A percentile compares a stretch with the other conserved stretches of the same genome.
Conservation (phyloP, 2,888 invertebrate genomes). For the Eurytoma adleriae region DNA sequence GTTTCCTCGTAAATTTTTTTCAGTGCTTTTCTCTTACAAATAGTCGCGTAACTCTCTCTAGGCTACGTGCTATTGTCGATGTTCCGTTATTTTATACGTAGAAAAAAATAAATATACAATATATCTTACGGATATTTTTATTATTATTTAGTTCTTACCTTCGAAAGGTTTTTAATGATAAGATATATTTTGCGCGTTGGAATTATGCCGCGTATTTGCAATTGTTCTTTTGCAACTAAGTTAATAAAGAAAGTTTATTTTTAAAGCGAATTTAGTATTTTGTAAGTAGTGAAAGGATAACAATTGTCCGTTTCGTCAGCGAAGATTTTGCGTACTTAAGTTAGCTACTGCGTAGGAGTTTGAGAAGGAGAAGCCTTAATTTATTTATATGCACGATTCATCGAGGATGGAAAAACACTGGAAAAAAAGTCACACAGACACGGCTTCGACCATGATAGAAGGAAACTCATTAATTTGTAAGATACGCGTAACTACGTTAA, state of each 20-base stretch:
- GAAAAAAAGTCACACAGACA: slow-evolving; percentile 42
- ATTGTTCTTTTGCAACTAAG: slow-evolving; percentile 20
- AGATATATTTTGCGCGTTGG: slow-evolving; percentile 33
- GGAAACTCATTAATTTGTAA: slow-evolving; percentile 58
- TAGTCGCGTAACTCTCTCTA: slow-evolving; percentile 33
- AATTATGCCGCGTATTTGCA: slow-evolving; percentile 15
- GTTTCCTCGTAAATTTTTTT: slow-evolving; percentile 47
- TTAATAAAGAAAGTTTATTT: slow-evolving; percentile 37
- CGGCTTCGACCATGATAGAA: slow-evolving; percentile 52
- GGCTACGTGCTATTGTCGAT: slow-evolving; percentile 51
- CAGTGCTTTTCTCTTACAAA: slow-evolving; percentile 48
- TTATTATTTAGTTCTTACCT: slow-evolving; percentile 46
- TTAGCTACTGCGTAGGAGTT: slow-evolving; percentile 32
- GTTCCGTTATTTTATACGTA: slow-evolving; percentile 55
- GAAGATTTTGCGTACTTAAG: slow-evolving; percentile 54
- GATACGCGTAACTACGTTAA: slow-evolving; percentile 55
- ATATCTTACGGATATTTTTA: slow-evolving; percentile 35
- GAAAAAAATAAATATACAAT: slow-evolving; percentile 25
- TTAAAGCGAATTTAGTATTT: slow-evolving; percentile 41
- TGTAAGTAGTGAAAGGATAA: slow-evolving; percentile 20
- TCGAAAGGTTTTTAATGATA: slow-evolving; percentile 38
- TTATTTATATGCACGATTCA: slow-evolving; percentile 43
- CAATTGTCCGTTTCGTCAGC: slow-evolving; percentile 25
- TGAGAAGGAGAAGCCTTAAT: slow-evolving; percentile 49
- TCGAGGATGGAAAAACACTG: slow-evolving; percentile 46